phyloP scores from a whole-genome alignment of 2,888 invertebrate species.

The Ceraclea dissimilis region DNA sequence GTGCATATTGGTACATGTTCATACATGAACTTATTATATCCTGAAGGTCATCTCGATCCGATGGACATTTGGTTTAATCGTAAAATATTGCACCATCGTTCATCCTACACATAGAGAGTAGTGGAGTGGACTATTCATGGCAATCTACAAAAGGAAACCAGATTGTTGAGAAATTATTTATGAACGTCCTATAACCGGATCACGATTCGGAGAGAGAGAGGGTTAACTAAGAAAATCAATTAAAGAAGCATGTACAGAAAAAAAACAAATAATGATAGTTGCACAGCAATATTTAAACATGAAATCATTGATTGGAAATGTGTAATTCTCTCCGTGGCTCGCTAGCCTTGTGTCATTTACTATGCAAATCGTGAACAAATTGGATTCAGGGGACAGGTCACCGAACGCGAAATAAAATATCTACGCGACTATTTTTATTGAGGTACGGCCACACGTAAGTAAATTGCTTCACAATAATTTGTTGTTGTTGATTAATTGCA shows the following conservation, averaged over 20 bases:
- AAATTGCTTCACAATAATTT: too few species aligned
- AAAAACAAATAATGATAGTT: neutral
- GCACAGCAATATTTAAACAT: too few species aligned
- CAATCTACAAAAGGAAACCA: neutral
- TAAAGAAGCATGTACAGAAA: neutral
- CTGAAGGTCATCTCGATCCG: too few species aligned
- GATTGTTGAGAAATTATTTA: conserved; percentile 2
- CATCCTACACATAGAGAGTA: too few species aligned
- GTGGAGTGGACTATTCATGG: neutral
- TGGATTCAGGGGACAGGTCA: neutral
- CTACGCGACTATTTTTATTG: neutral
- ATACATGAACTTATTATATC: too few species aligned
- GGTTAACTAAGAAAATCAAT: neutral
- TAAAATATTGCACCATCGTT: too few species aligned
- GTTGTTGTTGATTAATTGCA: too few species aligned
- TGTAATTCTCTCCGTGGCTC: neutral
- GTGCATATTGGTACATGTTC: too few species aligned
- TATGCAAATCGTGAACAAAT: neutral
- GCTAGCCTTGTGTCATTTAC: neutral
- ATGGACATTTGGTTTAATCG: too few species aligned
- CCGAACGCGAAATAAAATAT: neutral
- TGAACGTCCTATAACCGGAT: neutral
- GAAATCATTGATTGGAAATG: neutral
- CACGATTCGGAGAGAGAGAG: neutral
- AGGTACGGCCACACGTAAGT: too few species aligned